Percentiles rank a stretch among this genome's conserved stretches.
Conservation (phyloP, 2,888 invertebrate species). For the Carabus problematicus region DNA sequence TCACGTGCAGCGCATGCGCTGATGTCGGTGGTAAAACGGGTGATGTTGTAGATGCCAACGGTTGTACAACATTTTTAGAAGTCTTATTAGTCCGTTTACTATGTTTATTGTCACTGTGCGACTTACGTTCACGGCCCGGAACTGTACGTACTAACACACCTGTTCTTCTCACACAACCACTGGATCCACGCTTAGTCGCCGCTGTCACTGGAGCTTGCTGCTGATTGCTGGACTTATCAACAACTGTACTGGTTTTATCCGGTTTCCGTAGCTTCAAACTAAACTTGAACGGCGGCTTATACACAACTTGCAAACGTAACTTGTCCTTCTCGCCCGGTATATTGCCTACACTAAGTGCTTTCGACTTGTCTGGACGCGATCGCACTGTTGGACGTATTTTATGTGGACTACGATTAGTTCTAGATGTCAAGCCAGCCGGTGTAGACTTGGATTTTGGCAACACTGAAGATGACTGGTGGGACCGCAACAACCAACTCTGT, state of each 20-base stretch:
- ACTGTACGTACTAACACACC: conserved; percentile 61
- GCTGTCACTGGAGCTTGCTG: conserved; percentile 39
- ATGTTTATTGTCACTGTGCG: conserved; percentile 23
- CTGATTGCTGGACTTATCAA: conserved; percentile 65
- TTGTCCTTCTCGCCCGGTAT: conserved; percentile 68
- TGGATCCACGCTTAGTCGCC: conserved; percentile 45
- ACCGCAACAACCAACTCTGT: conserved; percentile 84
- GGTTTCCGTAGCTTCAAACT: conserved; percentile 79
- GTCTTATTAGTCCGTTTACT: conserved; percentile 40
- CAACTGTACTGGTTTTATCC: conserved; percentile 70
- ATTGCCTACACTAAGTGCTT: conserved; percentile 71
- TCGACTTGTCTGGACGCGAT: conserved; percentile 65
- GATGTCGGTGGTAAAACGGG: conserved; percentile 28
- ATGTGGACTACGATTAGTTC: conserved; percentile 64
- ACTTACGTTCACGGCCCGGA: conserved; percentile 49
- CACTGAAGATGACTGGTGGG: conserved; percentile 65
- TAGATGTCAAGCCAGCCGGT: conserved; percentile 71
- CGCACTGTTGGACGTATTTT: conserved; percentile 60
- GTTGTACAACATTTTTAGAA: conserved; percentile 50
- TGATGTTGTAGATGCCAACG: conserved; percentile 48
- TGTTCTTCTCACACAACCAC: conserved; percentile 53
- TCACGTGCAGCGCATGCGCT: conserved; percentile 9
- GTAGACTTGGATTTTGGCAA: conserved; percentile 87
- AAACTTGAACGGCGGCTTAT: conserved; percentile 87
- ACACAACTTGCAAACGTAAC: conserved; percentile 82